Percentiles rank a stretch among this genome's conserved stretches.
Conservation (phyloP, 2,797 vertebrate genomes). For the Carcharodon carcharias region DNA sequence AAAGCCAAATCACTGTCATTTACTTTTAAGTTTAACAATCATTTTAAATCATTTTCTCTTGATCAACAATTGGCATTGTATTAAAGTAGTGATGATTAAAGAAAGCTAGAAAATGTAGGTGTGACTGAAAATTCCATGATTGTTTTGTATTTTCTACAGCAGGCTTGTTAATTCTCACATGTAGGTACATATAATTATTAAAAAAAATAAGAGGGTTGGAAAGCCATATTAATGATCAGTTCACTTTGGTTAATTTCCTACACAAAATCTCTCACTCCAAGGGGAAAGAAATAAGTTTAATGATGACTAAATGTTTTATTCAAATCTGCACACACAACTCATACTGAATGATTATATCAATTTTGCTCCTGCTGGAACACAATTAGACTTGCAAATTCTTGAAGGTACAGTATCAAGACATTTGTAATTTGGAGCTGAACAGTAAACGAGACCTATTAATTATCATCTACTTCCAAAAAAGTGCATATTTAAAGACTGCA, state of each 20-base stretch:
- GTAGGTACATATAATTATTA: background rate
- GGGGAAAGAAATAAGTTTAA: conserved; percentile 47
- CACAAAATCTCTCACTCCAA: conserved; percentile 37
- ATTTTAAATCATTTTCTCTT: background rate
- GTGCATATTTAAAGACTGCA: conserved; percentile 63
- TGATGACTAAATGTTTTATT: conserved; percentile 60
- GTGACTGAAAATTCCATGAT: background rate
- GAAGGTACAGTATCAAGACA: conserved; percentile 50
- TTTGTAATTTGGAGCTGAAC: conserved; percentile 64
- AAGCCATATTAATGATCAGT: conserved; percentile 32
- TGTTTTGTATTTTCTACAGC: background rate
- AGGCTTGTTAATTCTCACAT: background rate
- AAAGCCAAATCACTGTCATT: background rate
- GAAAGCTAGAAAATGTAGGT: background rate
- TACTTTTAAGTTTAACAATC: background rate
- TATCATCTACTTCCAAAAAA: conserved; percentile 73
- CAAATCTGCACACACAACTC: conserved; percentile 53
- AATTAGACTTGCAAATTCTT: conserved; percentile 78
- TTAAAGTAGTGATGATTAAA: background rate
- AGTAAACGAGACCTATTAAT: conserved; percentile 71
- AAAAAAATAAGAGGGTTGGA: background rate
- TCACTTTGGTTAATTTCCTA: conserved; percentile 35
- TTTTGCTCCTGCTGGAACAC: conserved; percentile 56
- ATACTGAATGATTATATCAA: conserved; percentile 66
- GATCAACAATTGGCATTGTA: background rate